Conservation (phyloP, 2,888 invertebrate species). For the Romanomermis culicivorax region DNA sequence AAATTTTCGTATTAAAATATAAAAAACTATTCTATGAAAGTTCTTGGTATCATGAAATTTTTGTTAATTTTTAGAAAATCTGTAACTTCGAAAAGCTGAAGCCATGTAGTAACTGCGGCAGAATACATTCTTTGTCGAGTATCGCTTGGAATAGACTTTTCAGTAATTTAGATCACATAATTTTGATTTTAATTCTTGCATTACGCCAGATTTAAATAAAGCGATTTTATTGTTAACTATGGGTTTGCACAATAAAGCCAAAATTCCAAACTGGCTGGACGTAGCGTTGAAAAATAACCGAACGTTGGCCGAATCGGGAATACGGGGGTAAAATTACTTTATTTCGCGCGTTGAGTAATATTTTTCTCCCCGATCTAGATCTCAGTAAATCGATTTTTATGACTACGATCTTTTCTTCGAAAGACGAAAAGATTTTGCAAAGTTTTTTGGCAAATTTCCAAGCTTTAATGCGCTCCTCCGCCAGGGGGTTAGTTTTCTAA, state of each 20-base stretch:
- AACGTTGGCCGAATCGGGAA: not conserved
- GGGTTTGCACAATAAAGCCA: not conserved
- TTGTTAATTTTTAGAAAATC: too few relatives aligned
- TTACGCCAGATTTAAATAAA: not conserved
- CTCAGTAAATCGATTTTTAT: not conserved
- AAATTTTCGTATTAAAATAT: too few relatives aligned
- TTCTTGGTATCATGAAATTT: too few relatives aligned
- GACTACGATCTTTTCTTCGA: not conserved
- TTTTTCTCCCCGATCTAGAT: not conserved
- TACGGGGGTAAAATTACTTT: not conserved
- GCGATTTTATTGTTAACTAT: not conserved
- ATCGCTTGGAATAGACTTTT: too few relatives aligned
- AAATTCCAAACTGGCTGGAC: not conserved
- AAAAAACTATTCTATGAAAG: too few relatives aligned
- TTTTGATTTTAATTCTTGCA: too few relatives aligned
- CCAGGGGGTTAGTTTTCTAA: not conserved
- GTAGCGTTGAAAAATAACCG: not conserved
- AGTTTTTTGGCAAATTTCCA: not conserved
- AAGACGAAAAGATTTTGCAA: not conserved
- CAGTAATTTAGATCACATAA: too few relatives aligned
- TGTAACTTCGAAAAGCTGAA: too few relatives aligned
- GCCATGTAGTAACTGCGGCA: too few relatives aligned
- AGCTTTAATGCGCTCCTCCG: not conserved
- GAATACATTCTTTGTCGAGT: too few relatives aligned
- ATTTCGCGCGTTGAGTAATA: not conserved